Evolutionary conservation across 2,113 vertebrate genomes (phyloP).

Genomic region (Eidolon helvum): DNA sequence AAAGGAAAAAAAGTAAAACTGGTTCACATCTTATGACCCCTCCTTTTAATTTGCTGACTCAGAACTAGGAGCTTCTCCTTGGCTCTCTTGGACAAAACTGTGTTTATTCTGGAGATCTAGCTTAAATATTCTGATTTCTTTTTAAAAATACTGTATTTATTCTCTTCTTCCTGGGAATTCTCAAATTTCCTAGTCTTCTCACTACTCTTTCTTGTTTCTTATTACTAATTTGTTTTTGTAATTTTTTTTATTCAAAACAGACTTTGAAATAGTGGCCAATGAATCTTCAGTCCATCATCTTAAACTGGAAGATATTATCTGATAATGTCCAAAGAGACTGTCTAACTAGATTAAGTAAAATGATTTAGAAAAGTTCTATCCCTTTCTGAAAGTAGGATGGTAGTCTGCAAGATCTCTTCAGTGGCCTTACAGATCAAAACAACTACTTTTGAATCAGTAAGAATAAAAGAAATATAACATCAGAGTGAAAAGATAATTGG

Average conservation of each 20-base stretch:
- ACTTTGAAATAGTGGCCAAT: neutral
- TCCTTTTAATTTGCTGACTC: neutral
- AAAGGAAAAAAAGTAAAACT: constrained; percentile 7
- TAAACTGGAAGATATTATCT: neutral
- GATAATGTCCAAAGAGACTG: neutral
- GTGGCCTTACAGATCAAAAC: neutral
- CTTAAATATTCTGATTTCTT: neutral
- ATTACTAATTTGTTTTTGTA: neutral
- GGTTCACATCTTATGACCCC: neutral
- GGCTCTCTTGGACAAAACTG: neutral
- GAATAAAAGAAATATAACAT: neutral
- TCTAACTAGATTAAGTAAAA: neutral
- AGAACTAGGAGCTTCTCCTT: neutral
- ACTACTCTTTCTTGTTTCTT: neutral
- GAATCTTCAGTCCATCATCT: neutral
- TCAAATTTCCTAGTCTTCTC: neutral
- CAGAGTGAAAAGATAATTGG: neutral
- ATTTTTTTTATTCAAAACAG: neutral
- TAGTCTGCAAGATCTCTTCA: neutral
- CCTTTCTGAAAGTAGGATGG: neutral
- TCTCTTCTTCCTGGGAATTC: neutral
- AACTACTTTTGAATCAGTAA: neutral
- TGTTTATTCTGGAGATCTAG: neutral
- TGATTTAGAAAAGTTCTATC: neutral
- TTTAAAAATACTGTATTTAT: neutral